Evolutionary conservation across 2,888 invertebrate species (phyloP).

Genomic region (Thymelicus acteon): DNA sequence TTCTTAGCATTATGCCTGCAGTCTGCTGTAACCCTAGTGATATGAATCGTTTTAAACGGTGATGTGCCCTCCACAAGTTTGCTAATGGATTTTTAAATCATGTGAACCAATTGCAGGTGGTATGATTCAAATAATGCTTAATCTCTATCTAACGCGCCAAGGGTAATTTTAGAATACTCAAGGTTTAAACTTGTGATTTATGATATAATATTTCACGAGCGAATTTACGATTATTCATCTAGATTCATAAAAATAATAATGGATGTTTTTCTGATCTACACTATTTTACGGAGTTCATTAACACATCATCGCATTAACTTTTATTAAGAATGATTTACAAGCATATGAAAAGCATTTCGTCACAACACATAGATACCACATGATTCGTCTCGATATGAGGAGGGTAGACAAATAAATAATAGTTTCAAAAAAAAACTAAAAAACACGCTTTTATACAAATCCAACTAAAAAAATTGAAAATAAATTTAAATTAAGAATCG

Average conservation of each 20-base stretch:
- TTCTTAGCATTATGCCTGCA: slow-evolving; percentile 19
- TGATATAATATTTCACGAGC: slow-evolving; percentile 66
- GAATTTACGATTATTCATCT: slow-evolving; percentile 2
- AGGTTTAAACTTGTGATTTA: slow-evolving; percentile 67
- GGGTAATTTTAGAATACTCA: slow-evolving; percentile 70
- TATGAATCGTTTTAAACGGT: slow-evolving; percentile 17
- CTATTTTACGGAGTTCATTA: slow-evolving; percentile 8
- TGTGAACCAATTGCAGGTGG: slow-evolving; percentile 32
- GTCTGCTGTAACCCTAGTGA: slow-evolving; percentile 19
- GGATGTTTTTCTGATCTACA: slow-evolving; percentile 7
- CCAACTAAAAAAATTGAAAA: too few relatives aligned
- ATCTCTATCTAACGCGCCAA: slow-evolving; percentile 37
- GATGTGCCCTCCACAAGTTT: slow-evolving; percentile 28
- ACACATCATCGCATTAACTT: not conserved
- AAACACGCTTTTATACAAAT: too few relatives aligned
- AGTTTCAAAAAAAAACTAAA: too few relatives aligned
- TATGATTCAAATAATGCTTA: slow-evolving; percentile 33
- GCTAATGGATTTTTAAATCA: slow-evolving; percentile 8
- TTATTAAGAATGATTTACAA: slow-evolving; percentile 1
- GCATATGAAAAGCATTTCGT: not conserved
- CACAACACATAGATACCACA: not conserved
- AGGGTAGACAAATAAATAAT: too few relatives aligned
- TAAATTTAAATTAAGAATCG: too few relatives aligned
- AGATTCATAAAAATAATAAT: slow-evolving; percentile 22
- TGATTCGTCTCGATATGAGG: not conserved